phyloP scores from a whole-genome alignment of 2,113 vertebrate species.

The Rhinogobius similis region DNA sequence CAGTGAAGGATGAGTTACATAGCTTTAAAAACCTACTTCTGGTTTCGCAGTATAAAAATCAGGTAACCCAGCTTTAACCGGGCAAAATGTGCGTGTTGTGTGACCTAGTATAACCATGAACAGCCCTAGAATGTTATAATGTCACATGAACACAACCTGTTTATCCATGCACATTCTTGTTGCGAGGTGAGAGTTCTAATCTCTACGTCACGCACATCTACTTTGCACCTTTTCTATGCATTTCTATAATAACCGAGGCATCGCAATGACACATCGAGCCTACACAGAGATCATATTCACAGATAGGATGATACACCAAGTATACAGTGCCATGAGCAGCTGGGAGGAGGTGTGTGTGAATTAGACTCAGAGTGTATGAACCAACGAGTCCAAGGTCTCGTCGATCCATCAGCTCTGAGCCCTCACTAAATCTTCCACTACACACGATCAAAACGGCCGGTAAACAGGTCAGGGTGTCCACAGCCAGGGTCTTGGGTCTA shows the following conservation, averaged over 20 bases:
- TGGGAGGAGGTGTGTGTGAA: conserved; percentile 31
- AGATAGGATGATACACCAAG: background rate
- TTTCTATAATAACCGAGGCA: background rate
- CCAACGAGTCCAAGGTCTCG: conserved; percentile 62
- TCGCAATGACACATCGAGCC: background rate
- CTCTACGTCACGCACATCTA: background rate
- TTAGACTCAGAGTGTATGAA: conserved; percentile 36
- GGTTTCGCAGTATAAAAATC: no score
- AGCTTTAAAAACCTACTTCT: no score
- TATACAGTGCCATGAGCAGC: background rate
- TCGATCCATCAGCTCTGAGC: conserved; percentile 66
- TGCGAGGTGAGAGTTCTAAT: background rate
- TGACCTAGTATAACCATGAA: no score
- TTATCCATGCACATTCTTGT: background rate
- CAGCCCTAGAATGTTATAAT: no score
- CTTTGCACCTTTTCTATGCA: background rate
- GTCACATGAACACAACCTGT: no score
- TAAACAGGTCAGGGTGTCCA: conserved; percentile 11
- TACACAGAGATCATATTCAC: background rate
- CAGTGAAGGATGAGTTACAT: no score
- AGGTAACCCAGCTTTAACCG: no score
- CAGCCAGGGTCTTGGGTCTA: background rate
- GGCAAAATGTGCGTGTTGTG: no score
- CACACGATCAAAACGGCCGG: conserved; percentile 18
- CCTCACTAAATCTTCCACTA: conserved; percentile 60